Evolutionary conservation across 2,113 vertebrate species (phyloP).

Genomic region (Narcine bancroftii): DNA sequence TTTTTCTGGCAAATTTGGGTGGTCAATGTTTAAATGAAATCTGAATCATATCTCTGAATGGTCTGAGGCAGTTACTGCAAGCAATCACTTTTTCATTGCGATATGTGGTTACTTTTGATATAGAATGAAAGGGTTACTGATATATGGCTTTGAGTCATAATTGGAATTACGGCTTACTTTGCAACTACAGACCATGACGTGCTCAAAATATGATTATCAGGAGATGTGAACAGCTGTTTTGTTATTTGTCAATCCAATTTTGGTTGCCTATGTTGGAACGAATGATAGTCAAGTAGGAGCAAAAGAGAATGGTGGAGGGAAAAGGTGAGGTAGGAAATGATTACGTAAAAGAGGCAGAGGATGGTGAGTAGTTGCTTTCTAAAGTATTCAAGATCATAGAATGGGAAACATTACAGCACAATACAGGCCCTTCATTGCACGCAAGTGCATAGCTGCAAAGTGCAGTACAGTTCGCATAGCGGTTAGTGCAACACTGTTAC

Average conservation of each 20-base stretch:
- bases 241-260: neutral
- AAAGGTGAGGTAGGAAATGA: neutral
- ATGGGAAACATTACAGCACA: no score
- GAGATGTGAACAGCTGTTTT: neutral
- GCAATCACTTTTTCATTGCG: neutral
- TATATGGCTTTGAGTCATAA: neutral
- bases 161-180: neutral
- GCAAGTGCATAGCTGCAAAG: no score
- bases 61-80: neutral
- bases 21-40: neutral
- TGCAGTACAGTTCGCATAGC: no score
- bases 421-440: no score
- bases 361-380: neutral
- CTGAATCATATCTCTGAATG: neutral
- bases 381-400: neutral
- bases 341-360: neutral
- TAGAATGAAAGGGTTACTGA: neutral
- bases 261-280: neutral
- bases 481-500: no score
- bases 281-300: no score
- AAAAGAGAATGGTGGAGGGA: neutral
- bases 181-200: no score
- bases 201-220: neutral
- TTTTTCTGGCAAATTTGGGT: neutral
- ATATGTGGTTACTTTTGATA: neutral